Evolutionary conservation across 2,888 invertebrate genomes (phyloP).

Genomic region (Cyaniris semiargus): DNA sequence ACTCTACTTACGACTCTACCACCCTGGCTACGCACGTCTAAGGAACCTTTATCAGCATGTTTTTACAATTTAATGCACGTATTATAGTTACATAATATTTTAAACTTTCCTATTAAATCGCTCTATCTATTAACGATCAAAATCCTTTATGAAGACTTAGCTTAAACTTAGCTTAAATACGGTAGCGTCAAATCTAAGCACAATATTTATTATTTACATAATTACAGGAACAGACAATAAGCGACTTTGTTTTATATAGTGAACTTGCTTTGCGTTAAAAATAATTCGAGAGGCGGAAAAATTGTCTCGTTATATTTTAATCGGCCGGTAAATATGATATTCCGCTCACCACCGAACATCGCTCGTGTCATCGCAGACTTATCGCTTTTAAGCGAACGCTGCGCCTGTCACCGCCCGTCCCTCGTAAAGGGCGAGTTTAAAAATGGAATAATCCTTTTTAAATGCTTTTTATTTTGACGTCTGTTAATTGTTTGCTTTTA

Average conservation of each 20-base stretch:
- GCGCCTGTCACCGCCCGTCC: conserved; percentile 59
- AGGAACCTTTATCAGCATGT: too few species aligned
- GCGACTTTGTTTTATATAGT: neutral
- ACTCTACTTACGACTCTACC: neutral
- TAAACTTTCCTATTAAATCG: too few species aligned
- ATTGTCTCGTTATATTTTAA: conserved; percentile 38
- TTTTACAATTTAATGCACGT: too few species aligned
- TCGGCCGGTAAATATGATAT: conserved; percentile 35
- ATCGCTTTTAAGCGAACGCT: conserved; percentile 49
- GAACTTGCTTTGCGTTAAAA: neutral
- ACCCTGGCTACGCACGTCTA: neutral
- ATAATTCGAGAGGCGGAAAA: conserved; percentile 13
- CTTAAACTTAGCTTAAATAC: too few species aligned
- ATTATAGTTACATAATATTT: too few species aligned
- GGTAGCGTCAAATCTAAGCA: too few species aligned
- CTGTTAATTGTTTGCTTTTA: conserved; percentile 30
- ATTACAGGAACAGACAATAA: neutral
- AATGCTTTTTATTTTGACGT: conserved; percentile 37
- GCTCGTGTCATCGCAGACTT: conserved; percentile 61
- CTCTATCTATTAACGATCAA: too few species aligned
- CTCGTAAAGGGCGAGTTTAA: conserved; percentile 45
- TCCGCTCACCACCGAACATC: conserved; percentile 49
- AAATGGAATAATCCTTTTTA: conserved; percentile 46
- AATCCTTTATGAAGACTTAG: too few species aligned
- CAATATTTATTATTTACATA: too few species aligned